These are phyloP conservation scores for Clarias pachynema DNA, from an alignment of 2,797 vertebrate species.

Conservation along the genomic window DNA sequence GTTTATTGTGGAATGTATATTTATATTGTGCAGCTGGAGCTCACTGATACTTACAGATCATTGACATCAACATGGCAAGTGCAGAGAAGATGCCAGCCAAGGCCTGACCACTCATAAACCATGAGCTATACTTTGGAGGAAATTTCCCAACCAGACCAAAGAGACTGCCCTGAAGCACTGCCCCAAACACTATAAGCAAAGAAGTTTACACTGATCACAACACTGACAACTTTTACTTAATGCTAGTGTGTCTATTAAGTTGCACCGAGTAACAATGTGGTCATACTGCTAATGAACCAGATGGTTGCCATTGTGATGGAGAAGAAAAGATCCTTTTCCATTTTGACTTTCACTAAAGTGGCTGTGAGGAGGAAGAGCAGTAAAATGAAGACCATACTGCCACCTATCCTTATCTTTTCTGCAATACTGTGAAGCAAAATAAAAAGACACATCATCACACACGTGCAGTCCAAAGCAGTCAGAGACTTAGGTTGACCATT, in stretches of 20 bases:
- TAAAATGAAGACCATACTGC: conserved; percentile 79
- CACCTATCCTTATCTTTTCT: conserved; percentile 77
- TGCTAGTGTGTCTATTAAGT: background rate
- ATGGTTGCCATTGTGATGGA: conserved; percentile 80
- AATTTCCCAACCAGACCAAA: conserved; percentile 82
- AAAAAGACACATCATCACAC: conserved; percentile 35
- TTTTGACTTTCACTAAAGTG: conserved; percentile 72
- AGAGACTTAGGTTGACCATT: background rate
- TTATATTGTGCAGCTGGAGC: background rate
- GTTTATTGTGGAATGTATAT: background rate
- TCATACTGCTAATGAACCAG: conserved; percentile 86
- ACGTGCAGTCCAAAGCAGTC: background rate
- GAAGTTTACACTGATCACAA: background rate
- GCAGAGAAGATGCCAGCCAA: conserved; percentile 85
- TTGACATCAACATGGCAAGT: conserved; percentile 80
- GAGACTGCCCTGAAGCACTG: conserved; percentile 82
- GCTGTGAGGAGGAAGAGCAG: conserved; percentile 78
- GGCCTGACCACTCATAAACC: conserved; percentile 87
- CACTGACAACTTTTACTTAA: background rate
- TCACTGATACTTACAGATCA: conserved; percentile 75
- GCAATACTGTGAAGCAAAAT: conserved; percentile 68
- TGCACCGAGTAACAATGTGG: background rate
- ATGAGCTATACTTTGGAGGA: conserved; percentile 76
- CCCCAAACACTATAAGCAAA: conserved; percentile 75
- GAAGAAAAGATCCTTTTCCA: conserved; percentile 76